These are phyloP conservation scores for Brachionus paranguensis DNA, from an alignment of 1,140 invertebrate genomes.

Conservation along the genomic window DNA sequence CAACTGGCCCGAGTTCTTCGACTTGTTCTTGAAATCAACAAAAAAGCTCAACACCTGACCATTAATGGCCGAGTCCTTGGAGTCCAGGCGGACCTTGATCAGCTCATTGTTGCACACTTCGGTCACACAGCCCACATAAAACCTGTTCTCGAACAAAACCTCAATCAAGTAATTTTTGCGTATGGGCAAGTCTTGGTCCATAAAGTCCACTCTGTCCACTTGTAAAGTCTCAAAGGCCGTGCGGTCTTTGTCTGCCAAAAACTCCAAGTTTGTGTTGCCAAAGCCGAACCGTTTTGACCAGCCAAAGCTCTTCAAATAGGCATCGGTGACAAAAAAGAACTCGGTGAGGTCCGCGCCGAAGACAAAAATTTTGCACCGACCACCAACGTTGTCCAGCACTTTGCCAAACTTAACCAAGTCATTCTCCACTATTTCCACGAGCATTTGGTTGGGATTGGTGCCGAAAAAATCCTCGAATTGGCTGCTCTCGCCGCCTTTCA, in stretches of 20 bases:
- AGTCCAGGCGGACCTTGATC: neutral
- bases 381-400: neutral
- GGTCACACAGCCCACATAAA: neutral
- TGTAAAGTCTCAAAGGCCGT: neutral
- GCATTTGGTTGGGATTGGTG: neutral
- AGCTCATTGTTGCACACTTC: slow-evolving; percentile 10
- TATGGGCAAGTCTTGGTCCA: neutral
- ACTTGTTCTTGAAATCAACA: neutral
- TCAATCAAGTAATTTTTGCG: neutral
- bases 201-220: neutral
- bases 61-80: neutral
- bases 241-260: neutral
- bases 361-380: neutral
- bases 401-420: neutral
- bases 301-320: neutral
- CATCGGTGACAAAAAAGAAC: neutral
- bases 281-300: neutral
- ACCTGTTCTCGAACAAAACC: neutral
- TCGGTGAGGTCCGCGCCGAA: neutral
- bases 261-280: neutral
- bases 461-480: neutral
- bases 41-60: neutral
- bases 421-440: neutral
- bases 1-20: neutral
- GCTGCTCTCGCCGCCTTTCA: neutral